Conservation (phyloP, 23 tunicate species). For the Styela plicata region DNA sequence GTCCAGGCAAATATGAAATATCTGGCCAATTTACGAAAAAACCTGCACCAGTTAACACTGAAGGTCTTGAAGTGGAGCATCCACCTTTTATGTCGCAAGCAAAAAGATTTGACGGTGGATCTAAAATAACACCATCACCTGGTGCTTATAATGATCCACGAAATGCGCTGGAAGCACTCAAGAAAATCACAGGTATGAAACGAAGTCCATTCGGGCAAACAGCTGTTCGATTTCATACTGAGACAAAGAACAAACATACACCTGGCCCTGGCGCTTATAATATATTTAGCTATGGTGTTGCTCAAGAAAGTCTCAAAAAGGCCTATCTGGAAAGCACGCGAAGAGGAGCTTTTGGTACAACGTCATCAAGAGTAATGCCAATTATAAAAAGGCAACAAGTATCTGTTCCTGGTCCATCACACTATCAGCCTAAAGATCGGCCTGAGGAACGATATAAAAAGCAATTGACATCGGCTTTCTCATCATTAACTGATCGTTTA, state of each 20-base stretch:
- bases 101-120: conserved; percentile 43
- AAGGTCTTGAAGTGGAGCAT: conserved; percentile 92
- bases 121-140: conserved; percentile 76
- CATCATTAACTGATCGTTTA: conserved; percentile 69
- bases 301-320: conserved; percentile 83
- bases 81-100: conserved; percentile 90
- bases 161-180: conserved; percentile 80
- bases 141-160: conserved; percentile 93
- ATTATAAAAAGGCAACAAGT: conserved; percentile 81
- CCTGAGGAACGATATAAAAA: conserved; percentile 86
- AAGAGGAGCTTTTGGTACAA: conserved; percentile 82
- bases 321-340: conserved; percentile 94
- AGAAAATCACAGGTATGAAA: conserved; percentile 88
- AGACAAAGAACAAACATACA: conserved; percentile 28
- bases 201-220: conserved; percentile 96
- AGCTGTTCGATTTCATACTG: conserved; percentile 76
- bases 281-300: conserved; percentile 84
- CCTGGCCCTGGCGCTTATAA: conserved; percentile 96
- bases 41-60: conserved; percentile 73
- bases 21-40: conserved; percentile 76
- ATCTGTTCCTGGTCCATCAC: conserved; percentile 89
- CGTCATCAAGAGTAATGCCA: conserved; percentile 79
- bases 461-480: conserved; percentile 83
- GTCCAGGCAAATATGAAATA: conserved; percentile 85
- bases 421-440: conserved; percentile 83